phyloP scores from a whole-genome alignment of 2,888 invertebrate species.

The Danaus chrysippus region DNA sequence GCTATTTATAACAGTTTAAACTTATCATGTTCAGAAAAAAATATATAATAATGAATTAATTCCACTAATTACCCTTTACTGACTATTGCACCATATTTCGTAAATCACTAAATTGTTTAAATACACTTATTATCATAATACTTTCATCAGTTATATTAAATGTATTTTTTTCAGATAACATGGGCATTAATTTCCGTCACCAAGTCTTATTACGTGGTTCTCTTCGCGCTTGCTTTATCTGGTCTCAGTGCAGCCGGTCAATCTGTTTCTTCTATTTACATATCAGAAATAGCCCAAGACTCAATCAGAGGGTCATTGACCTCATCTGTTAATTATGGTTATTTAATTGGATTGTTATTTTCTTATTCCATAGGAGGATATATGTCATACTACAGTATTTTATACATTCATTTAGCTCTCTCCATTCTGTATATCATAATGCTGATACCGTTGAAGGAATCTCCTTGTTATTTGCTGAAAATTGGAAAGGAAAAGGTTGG shows the following conservation, averaged over 20 bases:
- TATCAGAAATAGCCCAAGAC: conserved; percentile 62
- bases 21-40: too few relatives aligned
- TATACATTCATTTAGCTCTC: conserved; percentile 48
- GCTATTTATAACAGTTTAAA: too few relatives aligned
- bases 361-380: conserved; percentile 57
- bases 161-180: conserved; percentile 45
- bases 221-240: conserved; percentile 47
- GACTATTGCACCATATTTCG: too few relatives aligned
- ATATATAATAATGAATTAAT: too few relatives aligned
- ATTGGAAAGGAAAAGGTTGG: conserved; percentile 53
- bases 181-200: conserved; percentile 59
- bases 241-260: conserved; percentile 64
- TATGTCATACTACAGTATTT: conserved; percentile 50
- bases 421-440: conserved; percentile 51
- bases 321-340: conserved; percentile 52
- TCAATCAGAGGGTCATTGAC: conserved; percentile 61
- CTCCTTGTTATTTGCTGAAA: conserved; percentile 56
- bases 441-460: conserved; percentile 51
- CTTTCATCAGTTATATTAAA: not conserved
- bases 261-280: conserved; percentile 58
- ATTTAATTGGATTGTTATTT: conserved; percentile 55
- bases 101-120: not conserved
- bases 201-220: conserved; percentile 45
- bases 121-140: not conserved
- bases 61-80: too few relatives aligned